These are phyloP conservation scores for Peromyscus leucopus DNA, from an alignment of 2,113 vertebrate genomes.

Conservation along the genomic window DNA sequence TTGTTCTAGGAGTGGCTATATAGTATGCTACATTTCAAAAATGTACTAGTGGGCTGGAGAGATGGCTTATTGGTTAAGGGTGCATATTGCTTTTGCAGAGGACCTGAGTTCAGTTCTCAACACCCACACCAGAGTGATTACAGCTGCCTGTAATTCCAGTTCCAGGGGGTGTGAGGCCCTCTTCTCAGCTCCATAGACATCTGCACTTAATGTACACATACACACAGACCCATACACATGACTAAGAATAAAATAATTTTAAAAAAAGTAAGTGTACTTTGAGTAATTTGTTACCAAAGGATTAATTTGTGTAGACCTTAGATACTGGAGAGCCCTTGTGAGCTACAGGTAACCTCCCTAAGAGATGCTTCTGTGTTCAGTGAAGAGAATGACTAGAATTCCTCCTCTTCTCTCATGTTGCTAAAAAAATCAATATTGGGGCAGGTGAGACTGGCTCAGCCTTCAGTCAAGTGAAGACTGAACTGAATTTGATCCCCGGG, in stretches of 20 bases:
- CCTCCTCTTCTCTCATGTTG: too few species aligned
- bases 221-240: neutral
- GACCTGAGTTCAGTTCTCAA: neutral
- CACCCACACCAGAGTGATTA: neutral
- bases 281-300: slow-evolving; percentile 56
- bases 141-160: neutral
- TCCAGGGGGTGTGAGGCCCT: neutral
- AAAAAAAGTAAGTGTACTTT: slow-evolving; percentile 26
- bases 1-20: slow-evolving; percentile 57
- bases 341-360: neutral
- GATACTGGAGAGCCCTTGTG: neutral
- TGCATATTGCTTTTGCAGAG: neutral
- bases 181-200: neutral
- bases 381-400: neutral
- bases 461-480: neutral
- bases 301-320: slow-evolving; percentile 34
- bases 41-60: slow-evolving; percentile 20
- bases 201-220: neutral
- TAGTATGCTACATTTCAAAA: slow-evolving; percentile 73
- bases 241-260: neutral
- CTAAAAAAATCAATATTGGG: slow-evolving; percentile 13
- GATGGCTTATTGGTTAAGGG: neutral
- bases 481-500: neutral
- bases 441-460: neutral
- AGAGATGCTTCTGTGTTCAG: neutral